Percentiles rank a stretch among this genome's conserved stretches.
These are phyloP conservation scores for Sturnus vulgaris DNA, from an alignment of 2,113 vertebrate species.

Conservation along the genomic window DNA sequence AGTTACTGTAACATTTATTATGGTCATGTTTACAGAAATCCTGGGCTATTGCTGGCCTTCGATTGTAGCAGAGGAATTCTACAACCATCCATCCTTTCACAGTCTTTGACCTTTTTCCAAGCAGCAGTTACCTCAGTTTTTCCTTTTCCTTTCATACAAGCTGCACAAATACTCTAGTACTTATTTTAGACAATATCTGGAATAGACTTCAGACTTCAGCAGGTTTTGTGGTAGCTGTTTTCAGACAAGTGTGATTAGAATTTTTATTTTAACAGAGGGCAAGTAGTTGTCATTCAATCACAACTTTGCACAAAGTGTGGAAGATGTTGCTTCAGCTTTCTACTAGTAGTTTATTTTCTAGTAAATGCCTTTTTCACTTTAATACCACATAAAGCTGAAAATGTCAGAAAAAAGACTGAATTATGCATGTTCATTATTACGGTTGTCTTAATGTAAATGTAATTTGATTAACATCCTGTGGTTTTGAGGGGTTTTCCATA, in stretches of 20 bases:
- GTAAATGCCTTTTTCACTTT: neutral
- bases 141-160: neutral
- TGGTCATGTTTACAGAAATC: neutral
- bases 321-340: neutral
- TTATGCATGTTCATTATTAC: neutral
- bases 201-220: neutral
- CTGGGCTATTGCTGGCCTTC: neutral
- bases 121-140: neutral
- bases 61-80: neutral
- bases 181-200: neutral
- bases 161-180: neutral
- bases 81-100: neutral
- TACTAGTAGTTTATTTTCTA: neutral
- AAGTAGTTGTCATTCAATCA: neutral
- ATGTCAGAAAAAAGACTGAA: neutral
- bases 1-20: neutral
- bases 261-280: neutral
- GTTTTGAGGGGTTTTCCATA: neutral
- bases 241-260: neutral
- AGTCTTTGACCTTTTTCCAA: neutral
- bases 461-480: neutral
- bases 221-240: neutral
- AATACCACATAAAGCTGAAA: neutral
- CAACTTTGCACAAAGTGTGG: neutral
- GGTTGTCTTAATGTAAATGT: neutral